A percentile compares a stretch with the other conserved stretches of the same genome.
Evolutionary conservation across 2,113 vertebrate species (phyloP).

Genomic region (Felis chaus): DNA sequence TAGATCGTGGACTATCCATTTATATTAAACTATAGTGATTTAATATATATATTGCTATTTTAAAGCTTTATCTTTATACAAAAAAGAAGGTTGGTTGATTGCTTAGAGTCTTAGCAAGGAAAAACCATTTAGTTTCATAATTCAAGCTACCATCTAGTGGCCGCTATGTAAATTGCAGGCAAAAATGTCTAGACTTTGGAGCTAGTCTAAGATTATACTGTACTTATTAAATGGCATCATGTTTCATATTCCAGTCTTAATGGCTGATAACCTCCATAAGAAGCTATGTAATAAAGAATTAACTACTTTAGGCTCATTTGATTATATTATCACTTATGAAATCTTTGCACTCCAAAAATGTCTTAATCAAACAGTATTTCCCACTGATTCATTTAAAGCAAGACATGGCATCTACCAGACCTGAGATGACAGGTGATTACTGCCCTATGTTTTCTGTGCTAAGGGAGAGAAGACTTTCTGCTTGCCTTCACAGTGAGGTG

Average conservation of each 20-base stretch:
- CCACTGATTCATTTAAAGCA: not conserved
- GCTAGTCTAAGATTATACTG: not conserved
- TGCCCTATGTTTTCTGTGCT: not conserved
- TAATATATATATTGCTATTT: not conserved
- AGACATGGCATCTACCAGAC: not conserved
- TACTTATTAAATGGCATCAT: not conserved
- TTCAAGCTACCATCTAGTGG: not conserved
- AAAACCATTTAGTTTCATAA: not conserved
- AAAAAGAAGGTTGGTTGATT: not conserved
- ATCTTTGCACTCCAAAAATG: slow-evolving; percentile 5
- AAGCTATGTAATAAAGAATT: not conserved
- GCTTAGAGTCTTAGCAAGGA: not conserved
- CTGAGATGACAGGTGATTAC: not conserved
- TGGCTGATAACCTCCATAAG: not conserved
- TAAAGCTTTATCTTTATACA: slow-evolving; percentile 12
- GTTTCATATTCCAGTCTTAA: not conserved
- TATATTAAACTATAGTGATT: not conserved
- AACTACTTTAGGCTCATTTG: not conserved
- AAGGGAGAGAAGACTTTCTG: not conserved
- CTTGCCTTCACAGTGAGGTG: not conserved
- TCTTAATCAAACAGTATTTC: not conserved
- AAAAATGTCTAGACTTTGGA: not conserved
- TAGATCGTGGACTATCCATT: not conserved
- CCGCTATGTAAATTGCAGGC: not conserved
- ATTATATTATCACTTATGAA: not conserved